Evolutionary conservation across 2,797 vertebrate genomes (phyloP), one percentile per base, ranked within the genome.

Genomic region (Lacerta agilis): DNA sequence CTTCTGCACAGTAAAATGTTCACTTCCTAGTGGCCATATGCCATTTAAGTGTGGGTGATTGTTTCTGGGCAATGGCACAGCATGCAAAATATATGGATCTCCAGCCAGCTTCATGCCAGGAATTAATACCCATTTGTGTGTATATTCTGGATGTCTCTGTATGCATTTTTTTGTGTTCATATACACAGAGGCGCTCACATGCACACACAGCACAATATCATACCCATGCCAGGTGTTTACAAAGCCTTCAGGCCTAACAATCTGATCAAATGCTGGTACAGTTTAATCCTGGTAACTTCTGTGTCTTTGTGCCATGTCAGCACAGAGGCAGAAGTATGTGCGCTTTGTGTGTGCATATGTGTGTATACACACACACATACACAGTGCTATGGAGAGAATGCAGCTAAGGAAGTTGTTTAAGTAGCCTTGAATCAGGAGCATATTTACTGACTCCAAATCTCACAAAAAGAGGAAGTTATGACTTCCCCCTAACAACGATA

Each of bases 241-340:
- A 72, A 79, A 79, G 55, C 83, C 80, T 88, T 13, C 71, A 64
- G 91, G 91, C 91, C 91, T 88, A 86, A 90, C 71, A 71, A 43
- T 79, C 78, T 79, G 79, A 66, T 87, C 23, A 73, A 89, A 83
- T 83, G 71, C 49, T 76, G 89, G 25, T 88, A 79, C 66, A 4
- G 20, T 15, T 55, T 55, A 55, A 55, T 67, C 75, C 83, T 2
- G 15, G 1, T 81, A 10, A 73, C 85, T 43, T 73, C 43, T 38
- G 43, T 5, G 75, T 45, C 75, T 49, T 84, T 86, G 88, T 72
- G n/a, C 20, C 36, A 64, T 29, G 38, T 36, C 45, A 38, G 1
- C 77, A 55, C 2, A 84, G 6, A 78, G 64, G 20, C 43, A 69
- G 29, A 3, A 33, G 64, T 49, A 49, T 49, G 20, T 83, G 72